These are phyloP conservation scores for Monopterus albus DNA, from an alignment of 2,113 vertebrate genomes.

Conservation along the genomic window DNA sequence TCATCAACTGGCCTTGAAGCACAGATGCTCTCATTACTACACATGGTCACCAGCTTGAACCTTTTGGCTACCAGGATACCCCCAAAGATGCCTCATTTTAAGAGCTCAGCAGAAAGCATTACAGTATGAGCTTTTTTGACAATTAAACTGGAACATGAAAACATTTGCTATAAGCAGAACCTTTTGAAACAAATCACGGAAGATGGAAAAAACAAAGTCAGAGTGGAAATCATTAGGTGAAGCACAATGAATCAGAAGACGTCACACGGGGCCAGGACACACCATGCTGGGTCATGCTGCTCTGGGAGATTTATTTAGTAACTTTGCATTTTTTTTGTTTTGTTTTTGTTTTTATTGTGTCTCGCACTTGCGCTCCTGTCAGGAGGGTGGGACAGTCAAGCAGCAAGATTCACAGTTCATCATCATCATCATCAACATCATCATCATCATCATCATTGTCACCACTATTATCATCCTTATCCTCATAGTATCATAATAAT, in stretches of 20 bases:
- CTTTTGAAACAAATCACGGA: constrained; percentile 11
- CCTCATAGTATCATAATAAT: constrained; percentile 52
- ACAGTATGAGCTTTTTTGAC: constrained; percentile 1
- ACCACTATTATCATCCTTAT: constrained; percentile 62
- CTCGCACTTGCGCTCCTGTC: constrained; percentile 88
- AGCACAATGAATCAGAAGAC: constrained; percentile 75
- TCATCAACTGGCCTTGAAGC: background rate
- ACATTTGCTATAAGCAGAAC: background rate
- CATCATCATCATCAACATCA: constrained; percentile 45
- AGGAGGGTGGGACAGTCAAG: constrained; percentile 88
- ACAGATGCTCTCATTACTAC: background rate
- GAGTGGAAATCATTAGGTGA: constrained; percentile 21
- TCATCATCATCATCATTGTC: constrained; percentile 40
- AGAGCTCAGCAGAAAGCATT: background rate
- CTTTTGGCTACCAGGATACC: background rate
- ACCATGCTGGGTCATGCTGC: constrained; percentile 92
- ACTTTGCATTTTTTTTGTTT: constrained; percentile 70
- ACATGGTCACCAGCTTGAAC: background rate
- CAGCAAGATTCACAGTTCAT: constrained; percentile 89
- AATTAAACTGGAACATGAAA: constrained; percentile 7
- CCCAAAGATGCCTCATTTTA: background rate
- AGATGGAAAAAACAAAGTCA: constrained; percentile 29
- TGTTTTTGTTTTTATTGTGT: constrained; percentile 69
- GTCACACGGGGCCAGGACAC: constrained; percentile 82
- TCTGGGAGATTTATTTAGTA: constrained; percentile 91